phyloP scores from a whole-genome alignment of 2,888 invertebrate species.

The Rhimphoctona megacephalus region DNA sequence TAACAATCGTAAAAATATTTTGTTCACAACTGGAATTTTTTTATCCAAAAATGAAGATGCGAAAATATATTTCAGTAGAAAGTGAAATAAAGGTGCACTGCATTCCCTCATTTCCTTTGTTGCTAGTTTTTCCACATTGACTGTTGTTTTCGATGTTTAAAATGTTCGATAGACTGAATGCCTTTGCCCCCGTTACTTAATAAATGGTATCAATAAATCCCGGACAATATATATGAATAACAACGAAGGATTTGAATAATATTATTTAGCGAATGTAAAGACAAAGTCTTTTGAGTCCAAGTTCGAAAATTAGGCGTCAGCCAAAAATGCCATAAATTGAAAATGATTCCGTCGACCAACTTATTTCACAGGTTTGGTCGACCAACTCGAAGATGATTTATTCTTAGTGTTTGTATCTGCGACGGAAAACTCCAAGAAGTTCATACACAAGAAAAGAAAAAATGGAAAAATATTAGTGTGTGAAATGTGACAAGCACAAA shows the following conservation, averaged over 20 bases:
- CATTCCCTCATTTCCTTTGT: no score
- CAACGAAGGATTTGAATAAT: neutral
- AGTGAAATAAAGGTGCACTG: no score
- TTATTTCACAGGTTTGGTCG: neutral
- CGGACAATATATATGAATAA: no score
- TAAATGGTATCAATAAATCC: no score
- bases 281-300: neutral
- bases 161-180: neutral
- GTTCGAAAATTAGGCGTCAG: no score
- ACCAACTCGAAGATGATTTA: neutral
- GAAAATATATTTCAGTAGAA: no score
- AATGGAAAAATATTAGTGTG: constrained; percentile 12
- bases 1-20: no score
- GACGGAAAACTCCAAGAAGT: neutral
- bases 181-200: neutral
- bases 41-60: no score
- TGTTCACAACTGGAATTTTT: no score
- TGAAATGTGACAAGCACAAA: neutral
- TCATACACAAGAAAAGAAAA: neutral
- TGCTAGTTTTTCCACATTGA: neutral
- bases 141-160: neutral
- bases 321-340: neutral
- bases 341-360: neutral
- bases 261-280: neutral
- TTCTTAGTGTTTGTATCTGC: neutral